Evolutionary conservation across 2,888 invertebrate species (phyloP).

Genomic region (Calliopum simillimum): DNA sequence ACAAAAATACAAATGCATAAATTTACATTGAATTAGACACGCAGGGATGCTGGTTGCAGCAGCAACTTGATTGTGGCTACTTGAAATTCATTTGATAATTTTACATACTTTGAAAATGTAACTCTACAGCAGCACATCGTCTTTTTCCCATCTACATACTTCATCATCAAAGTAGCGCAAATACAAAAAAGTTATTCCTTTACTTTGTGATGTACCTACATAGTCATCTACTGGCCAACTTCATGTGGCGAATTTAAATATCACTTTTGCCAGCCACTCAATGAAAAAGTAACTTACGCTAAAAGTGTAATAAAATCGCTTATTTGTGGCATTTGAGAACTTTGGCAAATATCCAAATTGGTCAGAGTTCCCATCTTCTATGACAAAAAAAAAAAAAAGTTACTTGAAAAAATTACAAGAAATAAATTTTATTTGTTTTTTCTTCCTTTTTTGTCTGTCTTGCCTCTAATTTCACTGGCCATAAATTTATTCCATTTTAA

Average conservation of each 20-base stretch:
- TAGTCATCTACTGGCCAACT: background rate
- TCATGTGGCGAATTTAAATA: constrained; percentile 34
- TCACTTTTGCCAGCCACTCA: constrained; percentile 17
- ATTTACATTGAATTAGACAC: constrained; percentile 22
- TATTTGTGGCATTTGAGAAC: constrained; percentile 27
- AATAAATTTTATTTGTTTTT: background rate
- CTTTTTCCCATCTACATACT: background rate
- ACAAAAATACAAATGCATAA: constrained; percentile 13
- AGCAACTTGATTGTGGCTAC: constrained; percentile 29
- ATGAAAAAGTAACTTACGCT: constrained; percentile 21
- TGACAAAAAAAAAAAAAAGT: background rate
- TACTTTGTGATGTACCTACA: constrained; percentile 9
- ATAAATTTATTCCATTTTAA: too few relatives aligned
- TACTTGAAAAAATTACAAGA: background rate
- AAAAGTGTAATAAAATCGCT: constrained; percentile 24
- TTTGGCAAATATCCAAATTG: constrained; percentile 31
- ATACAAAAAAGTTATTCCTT: background rate
- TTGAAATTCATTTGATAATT: constrained; percentile 33
- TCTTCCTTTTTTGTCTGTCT: too few relatives aligned
- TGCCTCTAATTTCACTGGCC: background rate
- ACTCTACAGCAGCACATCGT: background rate
- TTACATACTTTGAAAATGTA: constrained; percentile 3
- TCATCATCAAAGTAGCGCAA: constrained; percentile 5
- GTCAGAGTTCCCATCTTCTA: background rate
- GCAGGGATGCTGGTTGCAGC: constrained; percentile 4